Evolutionary conservation across 2,888 invertebrate genomes (phyloP), one percentile per base, ranked within the genome.

Genomic region (Orthonevra nobilis): DNA sequence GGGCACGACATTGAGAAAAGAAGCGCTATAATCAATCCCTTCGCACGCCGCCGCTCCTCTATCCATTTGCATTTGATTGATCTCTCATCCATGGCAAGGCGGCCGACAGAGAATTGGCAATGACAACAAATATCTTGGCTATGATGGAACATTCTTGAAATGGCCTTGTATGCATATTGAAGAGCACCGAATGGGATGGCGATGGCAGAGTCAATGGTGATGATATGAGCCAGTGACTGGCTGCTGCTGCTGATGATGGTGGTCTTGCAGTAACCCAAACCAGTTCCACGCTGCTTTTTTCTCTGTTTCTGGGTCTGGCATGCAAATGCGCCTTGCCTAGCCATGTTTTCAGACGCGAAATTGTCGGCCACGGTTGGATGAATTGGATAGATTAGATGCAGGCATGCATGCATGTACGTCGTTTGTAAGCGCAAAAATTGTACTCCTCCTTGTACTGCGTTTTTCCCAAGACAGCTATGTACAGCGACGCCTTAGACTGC

Each of bases 91-190:
- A 79, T 73, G 66, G 73, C 60, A 56, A 66, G 72, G 64, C 46
- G 72, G 46, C 72, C 46, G 72, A 40, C 72, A 20, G 42, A 66
- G 79, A 73, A 73, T 73, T 79, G 79, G 79, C 79, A 79, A 79
- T 79, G 79, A 79, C 79, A 79, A 79, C 66, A 79, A 79, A 79
- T 79, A 73, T 79, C 73, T 79, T 79, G 73, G 73, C 72, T 79
- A 50, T 79, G 79, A 79, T 79, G 79, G 73, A 79, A 79, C 73
- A 79, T 72, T 79, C 79, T 79, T 79, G 34, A 61, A 68, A 79
- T 79, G 79, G 79, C 79, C 79, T 79, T 79, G 79, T 79, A 73
- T 68, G 79, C 79, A 79, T 79, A 79, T 79, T 79, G 79, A 79
- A 79, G 79, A 79, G 73, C 79, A 63, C 14, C 30, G 54, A 58